Percentiles rank a stretch among this genome's conserved stretches.
Conservation (phyloP, 2,113 vertebrate species). For the Phalacrocorax carbo region DNA sequence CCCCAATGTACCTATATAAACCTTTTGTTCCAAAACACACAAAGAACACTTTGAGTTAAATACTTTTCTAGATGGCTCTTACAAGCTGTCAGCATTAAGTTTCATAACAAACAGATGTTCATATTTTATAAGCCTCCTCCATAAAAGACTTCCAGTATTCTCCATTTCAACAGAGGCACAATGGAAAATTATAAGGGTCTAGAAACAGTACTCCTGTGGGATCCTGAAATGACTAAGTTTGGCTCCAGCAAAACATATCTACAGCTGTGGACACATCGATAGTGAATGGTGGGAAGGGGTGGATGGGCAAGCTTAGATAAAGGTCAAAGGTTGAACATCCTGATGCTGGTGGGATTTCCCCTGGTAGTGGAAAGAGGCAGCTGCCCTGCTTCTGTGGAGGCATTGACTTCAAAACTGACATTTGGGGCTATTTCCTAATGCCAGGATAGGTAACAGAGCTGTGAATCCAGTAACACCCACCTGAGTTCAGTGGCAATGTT, state of each 20-base stretch:
- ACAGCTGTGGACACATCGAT: background rate
- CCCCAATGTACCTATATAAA: background rate
- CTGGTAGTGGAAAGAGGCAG: background rate
- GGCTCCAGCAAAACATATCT: background rate
- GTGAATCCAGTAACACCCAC: background rate
- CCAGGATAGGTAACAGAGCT: background rate
- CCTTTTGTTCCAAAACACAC: background rate
- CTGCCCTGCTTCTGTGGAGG: background rate
- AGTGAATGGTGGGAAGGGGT: background rate
- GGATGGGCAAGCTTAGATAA: background rate
- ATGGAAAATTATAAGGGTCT: constrained; percentile 26
- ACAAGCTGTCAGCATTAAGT: constrained; percentile 39
- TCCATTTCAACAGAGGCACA: constrained; percentile 36
- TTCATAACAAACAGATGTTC: constrained; percentile 63
- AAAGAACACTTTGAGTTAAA: constrained; percentile 24
- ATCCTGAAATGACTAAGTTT: background rate
- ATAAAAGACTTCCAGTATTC: constrained; percentile 44
- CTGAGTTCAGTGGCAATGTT: background rate
- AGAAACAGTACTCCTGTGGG: constrained; percentile 12
- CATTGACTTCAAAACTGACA: background rate
- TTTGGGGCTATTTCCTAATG: background rate
- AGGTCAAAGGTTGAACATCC: background rate
- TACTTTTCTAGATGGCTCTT: constrained; percentile 30
- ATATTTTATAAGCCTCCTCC: constrained; percentile 45
- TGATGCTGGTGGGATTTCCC: background rate